Conservation (phyloP, 2,797 vertebrate species). For the Anguilla pacifica region DNA sequence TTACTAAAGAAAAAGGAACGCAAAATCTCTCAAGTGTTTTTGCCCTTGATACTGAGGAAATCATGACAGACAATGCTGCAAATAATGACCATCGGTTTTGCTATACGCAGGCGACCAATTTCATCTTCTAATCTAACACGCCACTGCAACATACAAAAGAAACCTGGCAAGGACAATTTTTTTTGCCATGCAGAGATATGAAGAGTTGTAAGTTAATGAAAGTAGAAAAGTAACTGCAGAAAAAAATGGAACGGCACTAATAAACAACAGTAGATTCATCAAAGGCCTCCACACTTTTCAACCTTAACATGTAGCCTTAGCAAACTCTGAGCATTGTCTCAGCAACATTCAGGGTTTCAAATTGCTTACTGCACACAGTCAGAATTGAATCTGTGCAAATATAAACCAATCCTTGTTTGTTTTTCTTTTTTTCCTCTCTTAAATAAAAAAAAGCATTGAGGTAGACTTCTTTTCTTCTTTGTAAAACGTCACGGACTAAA, state of each 20-base stretch:
- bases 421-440: constrained; percentile 65
- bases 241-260: constrained; percentile 40
- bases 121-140: background rate
- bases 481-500: constrained; percentile 92
- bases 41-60: constrained; percentile 24
- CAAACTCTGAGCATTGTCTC: constrained; percentile 69
- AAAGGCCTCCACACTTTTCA: constrained; percentile 57
- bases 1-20: background rate
- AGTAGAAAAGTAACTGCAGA: constrained; percentile 15
- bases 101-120: constrained; percentile 1
- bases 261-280: constrained; percentile 57
- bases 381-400: constrained; percentile 80
- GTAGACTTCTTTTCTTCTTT: constrained; percentile 82
- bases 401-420: constrained; percentile 71
- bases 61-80: constrained; percentile 18
- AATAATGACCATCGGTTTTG: constrained; percentile 18
- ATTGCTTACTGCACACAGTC: constrained; percentile 75
- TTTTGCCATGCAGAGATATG: constrained; percentile 45
- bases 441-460: constrained; percentile 78
- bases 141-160: background rate
- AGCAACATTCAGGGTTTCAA: constrained; percentile 78
- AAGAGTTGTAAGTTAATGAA: constrained; percentile 29
- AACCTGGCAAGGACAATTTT: background rate
- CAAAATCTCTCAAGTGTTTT: constrained; percentile 4
- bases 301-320: constrained; percentile 67